A percentile compares a stretch with the other conserved stretches of the same genome.
Conservation (phyloP, 1,140 invertebrate genomes). For the Drosophila mojavensis region DNA sequence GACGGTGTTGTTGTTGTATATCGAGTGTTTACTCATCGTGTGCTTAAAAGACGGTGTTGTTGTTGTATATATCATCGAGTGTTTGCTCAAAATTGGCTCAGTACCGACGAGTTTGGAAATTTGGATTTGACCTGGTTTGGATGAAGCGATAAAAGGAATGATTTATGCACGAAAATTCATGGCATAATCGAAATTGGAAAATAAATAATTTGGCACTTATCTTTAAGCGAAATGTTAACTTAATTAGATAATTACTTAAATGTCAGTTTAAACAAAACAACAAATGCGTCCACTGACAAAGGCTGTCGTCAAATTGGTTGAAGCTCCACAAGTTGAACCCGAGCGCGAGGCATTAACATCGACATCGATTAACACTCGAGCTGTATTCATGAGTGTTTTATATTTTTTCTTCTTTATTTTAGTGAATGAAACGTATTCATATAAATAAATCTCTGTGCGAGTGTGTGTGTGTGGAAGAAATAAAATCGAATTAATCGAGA, state of each 20-base stretch:
- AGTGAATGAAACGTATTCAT: constrained; percentile 54
- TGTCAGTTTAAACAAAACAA: constrained; percentile 77
- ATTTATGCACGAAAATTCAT: constrained; percentile 1
- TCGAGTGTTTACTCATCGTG: no score
- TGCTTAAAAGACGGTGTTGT: no score
- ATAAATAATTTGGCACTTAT: constrained; percentile 83
- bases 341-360: constrained; percentile 43
- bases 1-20: no score
- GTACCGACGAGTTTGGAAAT: no score
- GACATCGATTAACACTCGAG: constrained; percentile 5
- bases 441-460: neutral
- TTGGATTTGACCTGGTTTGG: neutral
- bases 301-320: constrained; percentile 62
- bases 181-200: constrained; percentile 60
- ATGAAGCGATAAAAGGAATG: constrained; percentile 9
- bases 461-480: constrained; percentile 23
- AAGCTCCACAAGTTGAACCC: constrained; percentile 29
- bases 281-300: constrained; percentile 57
- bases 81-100: no score
- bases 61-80: no score
- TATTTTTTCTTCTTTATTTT: constrained; percentile 24
- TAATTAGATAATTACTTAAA: constrained; percentile 83
- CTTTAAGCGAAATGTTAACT: constrained; percentile 83
- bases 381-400: neutral
- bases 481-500: constrained; percentile 55